Conservation (phyloP, 2,113 vertebrate genomes). For the Telmatochromis bifrenatus region DNA sequence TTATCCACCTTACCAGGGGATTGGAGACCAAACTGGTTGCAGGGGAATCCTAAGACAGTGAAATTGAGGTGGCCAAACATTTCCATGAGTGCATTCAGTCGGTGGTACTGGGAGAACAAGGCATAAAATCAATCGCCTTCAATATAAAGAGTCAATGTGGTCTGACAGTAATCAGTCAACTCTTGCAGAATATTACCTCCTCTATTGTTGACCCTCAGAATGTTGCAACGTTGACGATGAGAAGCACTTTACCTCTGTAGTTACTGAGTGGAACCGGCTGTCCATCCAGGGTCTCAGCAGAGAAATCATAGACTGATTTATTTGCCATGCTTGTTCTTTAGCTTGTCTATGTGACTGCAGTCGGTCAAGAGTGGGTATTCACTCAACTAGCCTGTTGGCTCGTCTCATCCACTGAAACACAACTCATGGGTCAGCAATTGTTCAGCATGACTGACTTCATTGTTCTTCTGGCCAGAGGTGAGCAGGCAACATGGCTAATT, state of each 20-base stretch:
- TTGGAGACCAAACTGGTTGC: constrained; percentile 78
- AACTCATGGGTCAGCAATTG: constrained; percentile 70
- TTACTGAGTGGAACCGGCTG: constrained; percentile 50
- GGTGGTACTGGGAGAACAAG: constrained; percentile 58
- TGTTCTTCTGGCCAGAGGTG: constrained; percentile 56
- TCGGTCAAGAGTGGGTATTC: constrained; percentile 39
- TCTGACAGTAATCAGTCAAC: background rate
- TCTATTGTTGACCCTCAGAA: constrained; percentile 77
- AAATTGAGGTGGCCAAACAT: constrained; percentile 64
- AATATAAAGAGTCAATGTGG: background rate
- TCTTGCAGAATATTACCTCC: constrained; percentile 62
- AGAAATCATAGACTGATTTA: constrained; percentile 71
- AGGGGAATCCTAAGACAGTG: constrained; percentile 71
- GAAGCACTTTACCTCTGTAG: constrained; percentile 67
- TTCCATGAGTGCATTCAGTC: constrained; percentile 78
- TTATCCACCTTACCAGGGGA: constrained; percentile 61
- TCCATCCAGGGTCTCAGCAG: constrained; percentile 64
- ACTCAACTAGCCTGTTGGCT: constrained; percentile 10
- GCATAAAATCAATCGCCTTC: background rate
- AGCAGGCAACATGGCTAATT: constrained; percentile 37
- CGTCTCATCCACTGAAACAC: constrained; percentile 50
- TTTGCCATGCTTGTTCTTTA: constrained; percentile 41
- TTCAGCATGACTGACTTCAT: constrained; percentile 70
- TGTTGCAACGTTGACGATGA: constrained; percentile 73
- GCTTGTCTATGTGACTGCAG: constrained; percentile 6